phyloP scores from a whole-genome alignment of 2,797 vertebrate species.

The Onychomys leucogaster region DNA sequence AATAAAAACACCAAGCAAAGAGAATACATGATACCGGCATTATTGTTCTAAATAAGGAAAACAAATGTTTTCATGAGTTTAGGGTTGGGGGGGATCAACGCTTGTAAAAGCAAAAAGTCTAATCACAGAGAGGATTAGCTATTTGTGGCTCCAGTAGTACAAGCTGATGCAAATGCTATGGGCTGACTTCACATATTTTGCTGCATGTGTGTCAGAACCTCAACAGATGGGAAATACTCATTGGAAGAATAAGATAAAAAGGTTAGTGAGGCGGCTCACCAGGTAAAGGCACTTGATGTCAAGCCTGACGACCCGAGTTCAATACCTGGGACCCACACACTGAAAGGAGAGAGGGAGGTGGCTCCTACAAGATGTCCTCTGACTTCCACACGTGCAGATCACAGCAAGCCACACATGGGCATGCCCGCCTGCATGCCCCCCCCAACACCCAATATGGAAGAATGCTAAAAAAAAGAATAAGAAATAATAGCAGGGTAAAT shows the following conservation, averaged over 20 bases:
- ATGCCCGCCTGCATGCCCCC: fast-evolving
- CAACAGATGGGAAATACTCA: neutral
- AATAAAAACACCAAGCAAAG: constrained; percentile 34
- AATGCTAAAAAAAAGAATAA: neutral
- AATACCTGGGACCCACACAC: neutral
- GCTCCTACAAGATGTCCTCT: no score
- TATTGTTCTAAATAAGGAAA: constrained; percentile 51
- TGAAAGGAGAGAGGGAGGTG: neutral
- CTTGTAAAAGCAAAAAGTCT: constrained; percentile 55
- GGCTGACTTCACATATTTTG: neutral
- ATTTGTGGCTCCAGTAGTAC: constrained; percentile 1
- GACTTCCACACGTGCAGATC: neutral
- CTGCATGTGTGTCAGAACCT: neutral
- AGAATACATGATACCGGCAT: neutral
- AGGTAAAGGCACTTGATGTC: neutral
- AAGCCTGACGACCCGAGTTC: neutral
- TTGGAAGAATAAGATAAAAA: neutral
- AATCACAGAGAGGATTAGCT: neutral
- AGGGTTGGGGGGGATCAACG: neutral
- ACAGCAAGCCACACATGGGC: neutral
- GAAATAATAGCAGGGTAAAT: neutral
- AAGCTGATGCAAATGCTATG: neutral
- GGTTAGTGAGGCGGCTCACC: neutral
- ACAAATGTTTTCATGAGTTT: constrained; percentile 32
- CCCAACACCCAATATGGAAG: neutral